Evolutionary conservation across 2,113 vertebrate species (phyloP).

Genomic region (Oreochromis aureus): DNA sequence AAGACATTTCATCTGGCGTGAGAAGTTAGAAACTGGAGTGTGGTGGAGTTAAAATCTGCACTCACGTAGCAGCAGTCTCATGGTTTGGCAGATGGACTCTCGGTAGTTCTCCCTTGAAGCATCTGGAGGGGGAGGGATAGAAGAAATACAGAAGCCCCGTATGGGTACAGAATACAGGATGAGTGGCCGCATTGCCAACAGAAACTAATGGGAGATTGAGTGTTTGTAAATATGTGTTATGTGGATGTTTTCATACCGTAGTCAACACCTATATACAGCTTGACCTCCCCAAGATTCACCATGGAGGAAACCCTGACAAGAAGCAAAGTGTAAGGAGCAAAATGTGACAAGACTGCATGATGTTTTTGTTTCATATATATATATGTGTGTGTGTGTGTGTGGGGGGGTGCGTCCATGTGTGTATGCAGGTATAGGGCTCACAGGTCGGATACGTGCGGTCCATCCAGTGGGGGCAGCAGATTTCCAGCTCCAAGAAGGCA

Average conservation of each 20-base stretch:
- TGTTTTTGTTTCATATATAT: background rate
- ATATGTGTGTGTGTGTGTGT: background rate
- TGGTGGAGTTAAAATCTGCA: constrained; percentile 32
- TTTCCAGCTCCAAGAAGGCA: constrained; percentile 90
- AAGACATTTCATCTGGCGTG: background rate
- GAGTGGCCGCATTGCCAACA: background rate
- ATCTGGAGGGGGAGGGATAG: constrained; percentile 66
- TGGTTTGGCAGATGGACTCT: constrained; percentile 85
- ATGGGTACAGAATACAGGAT: constrained; percentile 34
- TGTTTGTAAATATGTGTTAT: background rate
- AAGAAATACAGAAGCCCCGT: constrained; percentile 9
- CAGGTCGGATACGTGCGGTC: constrained; percentile 83
- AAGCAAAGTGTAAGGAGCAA: constrained; percentile 27
- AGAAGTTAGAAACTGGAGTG: background rate
- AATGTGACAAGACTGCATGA: background rate
- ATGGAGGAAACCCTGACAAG: constrained; percentile 82
- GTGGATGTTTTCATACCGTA: constrained; percentile 75
- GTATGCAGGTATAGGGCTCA: constrained; percentile 66
- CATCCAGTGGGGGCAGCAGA: constrained; percentile 83
- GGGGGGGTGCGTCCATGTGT: background rate
- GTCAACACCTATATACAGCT: constrained; percentile 83
- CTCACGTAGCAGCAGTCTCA: constrained; percentile 91
- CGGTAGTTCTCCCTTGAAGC: constrained; percentile 86
- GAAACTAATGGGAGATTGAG: background rate
- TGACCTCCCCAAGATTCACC: constrained; percentile 88